Percentiles rank a stretch among this genome's conserved stretches.
Evolutionary conservation across 1,140 invertebrate species (phyloP).

Genomic region (Augochlora pura): DNA sequence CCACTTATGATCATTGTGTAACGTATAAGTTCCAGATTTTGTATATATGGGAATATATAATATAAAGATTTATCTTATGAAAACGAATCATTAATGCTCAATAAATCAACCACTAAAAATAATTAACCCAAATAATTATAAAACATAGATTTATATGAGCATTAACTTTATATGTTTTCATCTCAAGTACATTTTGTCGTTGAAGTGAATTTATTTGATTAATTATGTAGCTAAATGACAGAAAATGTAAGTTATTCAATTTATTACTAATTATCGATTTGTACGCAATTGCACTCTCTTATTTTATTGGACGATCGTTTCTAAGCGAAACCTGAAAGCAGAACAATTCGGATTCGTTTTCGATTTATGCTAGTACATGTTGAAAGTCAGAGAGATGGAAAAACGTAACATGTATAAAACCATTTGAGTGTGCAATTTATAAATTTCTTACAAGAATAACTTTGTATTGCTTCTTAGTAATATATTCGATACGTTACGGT

Average conservation of each 20-base stretch:
- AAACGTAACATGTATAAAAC: too few relatives aligned
- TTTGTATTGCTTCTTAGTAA: too few relatives aligned
- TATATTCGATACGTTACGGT: too few relatives aligned
- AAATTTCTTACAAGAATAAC: too few relatives aligned
- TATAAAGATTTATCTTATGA: not conserved
- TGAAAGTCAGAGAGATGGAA: too few relatives aligned
- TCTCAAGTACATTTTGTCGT: not conserved
- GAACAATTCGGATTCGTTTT: too few relatives aligned
- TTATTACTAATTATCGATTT: not conserved
- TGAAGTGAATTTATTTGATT: not conserved
- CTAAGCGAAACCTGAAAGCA: too few relatives aligned
- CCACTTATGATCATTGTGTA: constrained; percentile 12
- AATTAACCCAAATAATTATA: not conserved
- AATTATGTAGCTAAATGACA: not conserved
- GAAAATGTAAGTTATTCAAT: not conserved
- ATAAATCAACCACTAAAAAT: not conserved
- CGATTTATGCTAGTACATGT: too few relatives aligned
- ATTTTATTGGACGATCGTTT: too few relatives aligned
- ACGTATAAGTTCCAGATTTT: constrained; percentile 1
- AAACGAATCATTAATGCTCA: not conserved
- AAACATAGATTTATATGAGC: not conserved
- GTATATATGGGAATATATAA: not conserved
- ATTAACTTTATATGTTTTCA: not conserved
- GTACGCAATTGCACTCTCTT: too few relatives aligned
- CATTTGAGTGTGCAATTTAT: too few relatives aligned